Conservation (phyloP, 2,113 vertebrate species). For the Forbesichthys papilliferus region DNA sequence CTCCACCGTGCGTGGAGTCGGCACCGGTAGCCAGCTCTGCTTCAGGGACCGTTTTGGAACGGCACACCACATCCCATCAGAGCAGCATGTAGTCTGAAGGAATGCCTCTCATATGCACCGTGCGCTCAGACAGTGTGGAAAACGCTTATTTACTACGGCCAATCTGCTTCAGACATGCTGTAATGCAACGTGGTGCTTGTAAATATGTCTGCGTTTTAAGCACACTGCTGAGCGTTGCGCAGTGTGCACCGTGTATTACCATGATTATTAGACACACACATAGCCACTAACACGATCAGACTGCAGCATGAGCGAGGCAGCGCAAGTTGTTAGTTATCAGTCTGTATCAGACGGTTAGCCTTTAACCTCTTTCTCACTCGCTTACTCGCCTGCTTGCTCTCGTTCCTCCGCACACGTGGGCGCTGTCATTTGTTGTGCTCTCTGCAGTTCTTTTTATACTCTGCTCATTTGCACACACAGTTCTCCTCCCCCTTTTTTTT, state of each 20-base stretch:
- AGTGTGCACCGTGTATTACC: conserved; percentile 7
- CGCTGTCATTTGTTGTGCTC: background rate
- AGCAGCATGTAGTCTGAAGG: conserved; percentile 41
- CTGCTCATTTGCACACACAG: background rate
- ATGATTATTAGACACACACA: conserved; percentile 23
- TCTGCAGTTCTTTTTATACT: conserved; percentile 11
- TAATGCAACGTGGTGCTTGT: conserved; percentile 30
- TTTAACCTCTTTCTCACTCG: conserved; percentile 9
- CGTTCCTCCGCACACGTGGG: background rate
- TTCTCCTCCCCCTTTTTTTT: conserved; percentile 5
- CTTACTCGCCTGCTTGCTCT: background rate
- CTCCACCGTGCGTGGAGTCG: background rate
- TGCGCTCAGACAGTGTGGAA: conserved; percentile 2
- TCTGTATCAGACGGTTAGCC: conserved; percentile 12
- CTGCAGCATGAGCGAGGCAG: background rate
- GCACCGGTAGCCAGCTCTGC: background rate
- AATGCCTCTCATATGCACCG: conserved; percentile 21
- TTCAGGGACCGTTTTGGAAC: conserved; percentile 52
- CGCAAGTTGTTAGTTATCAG: background rate
- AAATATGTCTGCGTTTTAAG: conserved; percentile 34
- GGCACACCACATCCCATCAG: conserved; percentile 34
- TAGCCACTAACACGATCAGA: conserved; percentile 1
- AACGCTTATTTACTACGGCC: background rate
- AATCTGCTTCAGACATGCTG: conserved; percentile 29
- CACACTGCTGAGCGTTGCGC: background rate